Base-by-base conservation (phyloP, 2,797 vertebrate species). In the Micromesistius poutassou region DNA sequence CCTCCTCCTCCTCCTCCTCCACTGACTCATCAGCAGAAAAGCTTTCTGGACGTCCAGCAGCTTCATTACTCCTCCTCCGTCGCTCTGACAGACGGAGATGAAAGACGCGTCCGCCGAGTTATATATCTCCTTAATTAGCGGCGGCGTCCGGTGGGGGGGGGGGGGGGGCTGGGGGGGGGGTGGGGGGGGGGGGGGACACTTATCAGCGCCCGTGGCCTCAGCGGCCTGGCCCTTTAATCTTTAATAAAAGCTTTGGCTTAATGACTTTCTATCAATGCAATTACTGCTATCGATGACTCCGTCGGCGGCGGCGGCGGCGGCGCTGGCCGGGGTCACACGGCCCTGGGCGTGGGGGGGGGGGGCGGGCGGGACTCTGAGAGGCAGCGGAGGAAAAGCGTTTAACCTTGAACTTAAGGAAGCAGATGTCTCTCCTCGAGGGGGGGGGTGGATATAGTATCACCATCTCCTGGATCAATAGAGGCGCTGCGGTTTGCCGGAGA, bases 281-380 rank as follows among this genome's bases (percentile, higher is more conserved):
- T 89, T 91, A 91, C 81, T 76, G 83, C 88, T 89, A 90, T 91
- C 90, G 85, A 91, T 91, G 91, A 81, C 84, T 86, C 78, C 84
- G 89, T 91, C 89, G 81, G 89, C 19, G 82, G 83, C 85, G 88
- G 79, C 89, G 81, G 89, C 19, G 82, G 83, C 85, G 88, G 79
- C 88, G 91, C 89, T 89, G 85, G 83, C 82, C 81, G 0, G 62
- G 62, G n/a, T 28, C 3, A 83, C 7, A 88, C 86, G 87, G 89
- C 89, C 85, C 87, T 38, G n/a, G n/a, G 13, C 30, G 71, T 91
- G 88, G 84, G 71, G 68, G 77, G 40, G 79, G 80, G 85, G 71
- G 90, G 88, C 83, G 71, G 68, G 77, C 36, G 79, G 80, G 85
- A 80, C 81, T 84, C 86, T 84, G 87, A 83, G 89, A 89, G 84